phyloP scores from a whole-genome alignment of 2,113 vertebrate genomes.

The Tiliqua scincoides region DNA sequence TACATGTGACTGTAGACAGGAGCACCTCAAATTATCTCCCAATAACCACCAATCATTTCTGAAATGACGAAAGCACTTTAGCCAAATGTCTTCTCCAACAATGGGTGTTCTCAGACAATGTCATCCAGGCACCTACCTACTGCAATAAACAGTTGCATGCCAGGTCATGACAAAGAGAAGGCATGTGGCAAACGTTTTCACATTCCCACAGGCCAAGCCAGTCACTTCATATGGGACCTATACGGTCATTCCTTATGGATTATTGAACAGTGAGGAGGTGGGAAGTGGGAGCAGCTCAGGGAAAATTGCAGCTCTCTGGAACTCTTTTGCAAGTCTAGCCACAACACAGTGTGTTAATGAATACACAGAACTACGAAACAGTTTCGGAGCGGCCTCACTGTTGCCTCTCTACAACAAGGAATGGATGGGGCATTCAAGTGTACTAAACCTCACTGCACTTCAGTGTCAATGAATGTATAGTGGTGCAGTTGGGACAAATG shows the following conservation, averaged over 20 bases:
- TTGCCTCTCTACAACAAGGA: too few species aligned
- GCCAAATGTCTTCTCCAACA: not conserved
- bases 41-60: not conserved
- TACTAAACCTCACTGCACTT: not conserved
- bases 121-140: not conserved
- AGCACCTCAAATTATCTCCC: slow-evolving; percentile 1
- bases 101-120: not conserved
- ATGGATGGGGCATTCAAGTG: not conserved
- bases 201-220: not conserved
- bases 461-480: too few species aligned
- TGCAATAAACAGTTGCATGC: not conserved
- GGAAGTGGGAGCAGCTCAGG: not conserved
- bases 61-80: not conserved
- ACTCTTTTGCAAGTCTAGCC: not conserved
- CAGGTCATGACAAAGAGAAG: not conserved
- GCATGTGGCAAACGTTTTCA: not conserved
- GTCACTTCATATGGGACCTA: too few species aligned
- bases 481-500: too few species aligned
- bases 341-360: not conserved
- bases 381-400: too few species aligned
- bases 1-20: not conserved
- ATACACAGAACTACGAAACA: not conserved
- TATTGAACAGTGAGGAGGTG: not conserved
- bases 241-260: not conserved
- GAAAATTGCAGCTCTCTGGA: not conserved